phyloP scores from a whole-genome alignment of 2,113 vertebrate species.

The Sceloporus undulatus region DNA sequence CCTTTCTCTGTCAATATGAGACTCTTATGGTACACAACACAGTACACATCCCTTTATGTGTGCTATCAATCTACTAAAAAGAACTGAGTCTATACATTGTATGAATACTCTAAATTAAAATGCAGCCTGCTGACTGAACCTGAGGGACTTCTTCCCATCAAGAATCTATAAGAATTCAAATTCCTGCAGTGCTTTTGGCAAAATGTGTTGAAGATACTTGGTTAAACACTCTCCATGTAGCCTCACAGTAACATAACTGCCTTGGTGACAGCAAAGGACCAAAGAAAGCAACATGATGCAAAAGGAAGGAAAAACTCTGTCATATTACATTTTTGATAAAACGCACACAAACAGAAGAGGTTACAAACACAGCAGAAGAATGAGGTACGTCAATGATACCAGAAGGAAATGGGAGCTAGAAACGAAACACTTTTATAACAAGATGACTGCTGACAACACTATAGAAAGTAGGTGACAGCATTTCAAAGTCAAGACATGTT shows the following conservation, averaged over 20 bases:
- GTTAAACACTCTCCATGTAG: constrained; percentile 60
- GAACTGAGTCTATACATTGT: background rate
- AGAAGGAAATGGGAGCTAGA: constrained; percentile 68
- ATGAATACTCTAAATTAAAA: constrained; percentile 41
- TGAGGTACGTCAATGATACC: constrained; percentile 54
- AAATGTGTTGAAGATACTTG: constrained; percentile 44
- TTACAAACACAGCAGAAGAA: constrained; percentile 65
- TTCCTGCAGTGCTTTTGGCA: constrained; percentile 53
- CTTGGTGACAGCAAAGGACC: constrained; percentile 64
- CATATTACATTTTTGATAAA: constrained; percentile 69
- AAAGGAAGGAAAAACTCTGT: constrained; percentile 64
- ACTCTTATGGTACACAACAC: too few relatives aligned
- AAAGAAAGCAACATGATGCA: constrained; percentile 62
- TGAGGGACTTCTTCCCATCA: constrained; percentile 46
- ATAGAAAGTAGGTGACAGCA: constrained; percentile 76
- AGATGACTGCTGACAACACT: constrained; percentile 73
- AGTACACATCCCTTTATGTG: too few relatives aligned
- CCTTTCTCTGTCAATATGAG: too few relatives aligned
- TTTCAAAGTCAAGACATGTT: constrained; percentile 78
- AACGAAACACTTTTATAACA: constrained; percentile 74
- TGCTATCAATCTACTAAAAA: background rate
- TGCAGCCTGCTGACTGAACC: constrained; percentile 41
- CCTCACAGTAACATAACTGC: constrained; percentile 65
- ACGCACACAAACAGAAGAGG: constrained; percentile 56
- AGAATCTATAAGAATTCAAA: constrained; percentile 55